phyloP scores from a whole-genome alignment of 1,140 invertebrate species.

The Meloidogyne exigua region DNA sequence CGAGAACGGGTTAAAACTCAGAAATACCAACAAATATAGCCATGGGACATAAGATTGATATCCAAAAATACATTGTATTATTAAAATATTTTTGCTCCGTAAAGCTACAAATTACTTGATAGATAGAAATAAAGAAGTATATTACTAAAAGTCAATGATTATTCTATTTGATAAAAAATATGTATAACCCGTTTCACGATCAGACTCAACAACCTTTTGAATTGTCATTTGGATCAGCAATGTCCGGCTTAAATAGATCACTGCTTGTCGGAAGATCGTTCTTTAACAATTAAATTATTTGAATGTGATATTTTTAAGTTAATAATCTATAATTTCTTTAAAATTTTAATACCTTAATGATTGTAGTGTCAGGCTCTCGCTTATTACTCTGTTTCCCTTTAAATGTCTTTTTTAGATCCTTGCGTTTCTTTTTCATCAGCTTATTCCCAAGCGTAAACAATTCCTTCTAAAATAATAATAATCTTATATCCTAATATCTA shows the following conservation, averaged over 20 bases:
- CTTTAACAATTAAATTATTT: neutral
- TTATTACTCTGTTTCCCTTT: slow-evolving; percentile 7
- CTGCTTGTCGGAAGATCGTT: neutral
- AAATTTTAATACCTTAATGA: neutral
- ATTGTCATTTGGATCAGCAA: neutral
- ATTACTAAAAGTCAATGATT: neutral
- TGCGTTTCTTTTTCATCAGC: neutral
- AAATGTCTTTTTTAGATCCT: neutral
- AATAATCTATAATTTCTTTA: neutral
- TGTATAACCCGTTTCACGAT: neutral
- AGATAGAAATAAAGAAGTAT: slow-evolving; percentile 2
- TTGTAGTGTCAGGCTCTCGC: neutral
- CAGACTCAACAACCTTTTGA: neutral
- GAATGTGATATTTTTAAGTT: too few relatives aligned
- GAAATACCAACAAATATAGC: too few relatives aligned
- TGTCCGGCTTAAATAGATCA: neutral
- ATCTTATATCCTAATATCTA: too few relatives aligned
- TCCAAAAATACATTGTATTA: neutral
- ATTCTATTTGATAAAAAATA: neutral
- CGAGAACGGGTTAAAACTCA: neutral
- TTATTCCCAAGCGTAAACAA: slow-evolving; percentile 9
- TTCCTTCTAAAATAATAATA: slow-evolving; percentile 5
- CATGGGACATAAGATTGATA: too few relatives aligned
- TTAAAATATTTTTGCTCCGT: neutral
- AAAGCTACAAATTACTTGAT: neutral